These are phyloP conservation scores for Ylistrum balloti DNA, from an alignment of 1,140 invertebrate genomes.

Conservation along the genomic window DNA sequence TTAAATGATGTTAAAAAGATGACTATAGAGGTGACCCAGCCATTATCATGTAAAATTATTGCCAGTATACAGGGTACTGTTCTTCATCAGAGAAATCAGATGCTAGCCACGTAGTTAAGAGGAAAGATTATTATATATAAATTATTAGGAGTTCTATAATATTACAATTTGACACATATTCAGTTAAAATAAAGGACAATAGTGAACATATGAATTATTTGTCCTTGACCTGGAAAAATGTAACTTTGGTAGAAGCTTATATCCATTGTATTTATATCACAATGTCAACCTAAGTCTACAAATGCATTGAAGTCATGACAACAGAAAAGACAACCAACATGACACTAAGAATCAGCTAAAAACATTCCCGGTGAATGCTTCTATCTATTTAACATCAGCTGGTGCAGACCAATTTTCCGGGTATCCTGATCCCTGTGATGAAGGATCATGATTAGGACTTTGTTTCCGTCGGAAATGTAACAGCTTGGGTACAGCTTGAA, in stretches of 20 bases:
- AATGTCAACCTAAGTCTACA: neutral
- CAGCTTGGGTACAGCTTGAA: constrained; percentile 65
- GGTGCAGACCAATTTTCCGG: neutral
- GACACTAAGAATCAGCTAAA: neutral
- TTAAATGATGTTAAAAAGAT: too few relatives aligned
- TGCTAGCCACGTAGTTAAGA: too few relatives aligned
- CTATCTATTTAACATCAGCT: neutral
- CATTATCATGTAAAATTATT: too few relatives aligned
- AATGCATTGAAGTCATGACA: neutral
- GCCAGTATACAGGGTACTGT: too few relatives aligned
- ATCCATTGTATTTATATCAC: neutral
- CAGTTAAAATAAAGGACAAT: neutral
- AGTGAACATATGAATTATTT: neutral
- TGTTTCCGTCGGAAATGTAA: constrained; percentile 55
- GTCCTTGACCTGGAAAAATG: neutral
- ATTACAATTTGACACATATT: neutral
- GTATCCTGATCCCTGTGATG: constrained; percentile 28
- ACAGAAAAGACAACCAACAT: neutral
- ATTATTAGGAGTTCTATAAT: too few relatives aligned
- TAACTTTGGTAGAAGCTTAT: too few relatives aligned
- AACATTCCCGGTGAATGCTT: neutral
- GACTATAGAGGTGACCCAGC: too few relatives aligned
- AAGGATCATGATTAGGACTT: neutral
- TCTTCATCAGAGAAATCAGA: too few relatives aligned
- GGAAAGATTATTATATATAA: too few relatives aligned